These are phyloP conservation scores for Dolichoris vasculosae DNA, from an alignment of 1,140 invertebrate species.

Conservation along the genomic window DNA sequence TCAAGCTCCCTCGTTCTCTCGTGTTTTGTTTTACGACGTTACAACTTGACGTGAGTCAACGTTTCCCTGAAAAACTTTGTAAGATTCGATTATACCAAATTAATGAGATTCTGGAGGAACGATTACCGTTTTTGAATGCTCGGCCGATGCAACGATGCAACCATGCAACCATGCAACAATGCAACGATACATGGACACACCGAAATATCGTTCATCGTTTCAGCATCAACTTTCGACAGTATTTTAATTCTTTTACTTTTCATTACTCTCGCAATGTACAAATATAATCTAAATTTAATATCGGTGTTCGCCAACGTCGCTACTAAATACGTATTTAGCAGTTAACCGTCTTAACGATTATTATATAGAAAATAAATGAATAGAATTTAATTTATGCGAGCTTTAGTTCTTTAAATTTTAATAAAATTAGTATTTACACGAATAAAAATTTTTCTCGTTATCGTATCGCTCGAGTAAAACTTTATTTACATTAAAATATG, in stretches of 20 bases:
- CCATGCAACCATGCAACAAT: too few relatives aligned
- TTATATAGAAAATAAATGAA: neutral
- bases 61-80: neutral
- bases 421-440: neutral
- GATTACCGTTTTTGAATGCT: slow-evolving; percentile 6
- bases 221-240: neutral
- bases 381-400: neutral
- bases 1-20: slow-evolving; percentile 30
- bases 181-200: neutral
- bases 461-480: neutral
- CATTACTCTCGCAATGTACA: neutral
- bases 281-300: neutral
- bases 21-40: slow-evolving; percentile 40
- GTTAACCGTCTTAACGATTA: neutral
- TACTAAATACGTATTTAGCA: too few relatives aligned
- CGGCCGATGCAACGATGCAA: too few relatives aligned
- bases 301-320: neutral
- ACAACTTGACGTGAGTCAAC: slow-evolving; percentile 32
- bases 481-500: neutral
- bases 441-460: neutral
- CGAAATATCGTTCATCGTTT: neutral
- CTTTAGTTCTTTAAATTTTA: neutral
- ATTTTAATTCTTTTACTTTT: neutral
- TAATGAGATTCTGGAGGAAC: neutral
- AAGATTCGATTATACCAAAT: slow-evolving; percentile 31